Base-by-base conservation (phyloP, 2,888 invertebrate genomes). In the Cryptus armator region DNA sequence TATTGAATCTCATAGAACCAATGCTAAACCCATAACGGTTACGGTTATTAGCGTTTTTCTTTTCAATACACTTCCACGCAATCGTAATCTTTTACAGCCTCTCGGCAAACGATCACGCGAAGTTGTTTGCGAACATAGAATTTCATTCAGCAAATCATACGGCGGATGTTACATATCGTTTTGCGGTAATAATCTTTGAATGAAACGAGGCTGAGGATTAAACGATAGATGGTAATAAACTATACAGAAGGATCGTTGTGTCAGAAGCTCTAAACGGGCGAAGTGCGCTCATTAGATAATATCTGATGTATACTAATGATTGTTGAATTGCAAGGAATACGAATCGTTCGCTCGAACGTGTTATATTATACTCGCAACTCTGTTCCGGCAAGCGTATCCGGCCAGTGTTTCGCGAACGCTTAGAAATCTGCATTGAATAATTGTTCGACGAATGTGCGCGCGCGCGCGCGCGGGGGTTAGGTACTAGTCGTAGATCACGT, bases 221-320 rank as follows among this genome's bases (percentile, higher is more conserved):
- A 77, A 74, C 67, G 77, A 72, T 74, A 72, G 62, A 48, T n/a
- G 37, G 53, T 68, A 70, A 78, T 81, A 81, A 81, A 74, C 72
- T 77, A 53, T 44, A 84, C 84, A 84, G 81, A 72, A 78, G 77
- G 72, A 81, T 84, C 84, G 53, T 84, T 84, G 84, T 84, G 76
- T 84, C 64, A 68, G 62, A 72, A 71, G 76, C 46, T 59, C 68
- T 84, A 72, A 62, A 74, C 68, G 51, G n/a, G 14, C 37, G 37
- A n/a, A 71, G 62, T 77, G 68, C 56, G 71, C 67, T 72, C 59
- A 72, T 81, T 84, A 70, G 67, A 81, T 81, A 81, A 77, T 37
- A 84, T 77, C 72, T 32, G 19, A 29, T 62, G 46, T 66, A 62
- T 70, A 19, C 62, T 19, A 19, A 72, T 56, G 59, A 62, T 62